phyloP scores from a whole-genome alignment of 1,140 invertebrate species.

The Prorops nasuta region DNA sequence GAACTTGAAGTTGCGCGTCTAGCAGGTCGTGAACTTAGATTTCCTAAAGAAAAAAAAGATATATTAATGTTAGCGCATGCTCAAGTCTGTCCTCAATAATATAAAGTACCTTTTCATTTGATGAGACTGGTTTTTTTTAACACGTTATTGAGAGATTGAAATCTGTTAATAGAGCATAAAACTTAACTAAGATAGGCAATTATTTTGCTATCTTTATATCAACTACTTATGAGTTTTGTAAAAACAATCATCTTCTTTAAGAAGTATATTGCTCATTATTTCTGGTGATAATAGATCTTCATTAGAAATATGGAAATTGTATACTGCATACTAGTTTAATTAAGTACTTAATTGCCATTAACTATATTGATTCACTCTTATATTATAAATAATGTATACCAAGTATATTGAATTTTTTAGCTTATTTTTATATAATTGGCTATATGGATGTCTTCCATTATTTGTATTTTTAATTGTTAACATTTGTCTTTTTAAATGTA shows the following conservation, averaged over 20 bases:
- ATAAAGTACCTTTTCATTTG: too few species aligned
- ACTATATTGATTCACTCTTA: too few species aligned
- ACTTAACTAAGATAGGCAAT: constrained; percentile 6
- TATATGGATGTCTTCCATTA: constrained; percentile 28
- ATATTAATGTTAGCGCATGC: constrained; percentile 86
- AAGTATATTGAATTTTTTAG: too few species aligned
- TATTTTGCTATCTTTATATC: constrained; percentile 16
- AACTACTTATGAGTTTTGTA: constrained; percentile 4
- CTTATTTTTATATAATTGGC: constrained; percentile 14
- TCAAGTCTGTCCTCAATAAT: constrained; percentile 62
- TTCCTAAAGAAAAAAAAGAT: constrained; percentile 94
- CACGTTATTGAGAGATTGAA: constrained; percentile 8
- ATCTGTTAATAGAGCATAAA: too few species aligned
- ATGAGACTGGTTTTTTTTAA: constrained; percentile 18
- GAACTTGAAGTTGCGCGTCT: constrained; percentile 88
- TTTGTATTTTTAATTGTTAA: constrained; percentile 10
- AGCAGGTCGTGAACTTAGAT: constrained; percentile 85
- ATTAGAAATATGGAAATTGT: constrained; percentile 20
- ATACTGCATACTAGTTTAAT: constrained; percentile 17
- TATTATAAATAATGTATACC: too few species aligned
- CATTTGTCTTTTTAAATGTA: constrained; percentile 16
- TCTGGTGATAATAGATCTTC: constrained; percentile 31
- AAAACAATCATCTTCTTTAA: constrained; percentile 26
- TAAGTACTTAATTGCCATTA: constrained; percentile 14
- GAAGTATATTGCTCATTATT: constrained; percentile 14